Percentiles rank a stretch among this genome's conserved stretches.
Evolutionary conservation across 2,888 invertebrate genomes (phyloP).

Genomic region (Orthosia incerta): DNA sequence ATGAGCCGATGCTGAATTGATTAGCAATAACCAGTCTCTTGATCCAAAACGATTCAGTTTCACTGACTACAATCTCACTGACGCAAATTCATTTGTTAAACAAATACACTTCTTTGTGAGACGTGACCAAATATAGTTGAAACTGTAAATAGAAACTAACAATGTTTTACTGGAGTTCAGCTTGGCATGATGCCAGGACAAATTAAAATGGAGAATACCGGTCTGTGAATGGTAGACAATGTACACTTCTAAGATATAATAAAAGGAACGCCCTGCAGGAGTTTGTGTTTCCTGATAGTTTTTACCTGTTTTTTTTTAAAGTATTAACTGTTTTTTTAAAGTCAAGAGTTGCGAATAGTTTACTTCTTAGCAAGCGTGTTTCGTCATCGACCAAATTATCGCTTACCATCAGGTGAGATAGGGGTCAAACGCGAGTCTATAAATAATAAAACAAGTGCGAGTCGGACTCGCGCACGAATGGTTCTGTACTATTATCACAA

Average conservation of each 20-base stretch:
- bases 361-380: too few species aligned
- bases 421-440: too few species aligned
- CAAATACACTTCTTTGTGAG: conserved; percentile 28
- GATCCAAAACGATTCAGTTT: conserved; percentile 26
- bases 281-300: not conserved
- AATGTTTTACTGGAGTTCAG: conserved; percentile 30
- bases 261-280: not conserved
- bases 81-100: conserved; percentile 38
- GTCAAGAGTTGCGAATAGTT: not conserved
- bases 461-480: too few species aligned
- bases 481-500: too few species aligned
- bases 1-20: conserved; percentile 22
- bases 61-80: conserved; percentile 32
- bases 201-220: conserved; percentile 14
- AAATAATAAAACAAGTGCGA: too few species aligned
- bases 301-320: not conserved
- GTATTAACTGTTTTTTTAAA: too few species aligned
- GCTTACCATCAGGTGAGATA: too few species aligned
- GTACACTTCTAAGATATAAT: not conserved
- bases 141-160: conserved; percentile 35
- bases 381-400: too few species aligned
- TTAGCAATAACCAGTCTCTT: conserved; percentile 23
- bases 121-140: conserved; percentile 42
- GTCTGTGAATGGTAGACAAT: not conserved
- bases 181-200: conserved; percentile 31